Evolutionary conservation across 1,140 invertebrate genomes (phyloP), one percentile per base, ranked within the genome.

Genomic region (Atta cephalotes): DNA sequence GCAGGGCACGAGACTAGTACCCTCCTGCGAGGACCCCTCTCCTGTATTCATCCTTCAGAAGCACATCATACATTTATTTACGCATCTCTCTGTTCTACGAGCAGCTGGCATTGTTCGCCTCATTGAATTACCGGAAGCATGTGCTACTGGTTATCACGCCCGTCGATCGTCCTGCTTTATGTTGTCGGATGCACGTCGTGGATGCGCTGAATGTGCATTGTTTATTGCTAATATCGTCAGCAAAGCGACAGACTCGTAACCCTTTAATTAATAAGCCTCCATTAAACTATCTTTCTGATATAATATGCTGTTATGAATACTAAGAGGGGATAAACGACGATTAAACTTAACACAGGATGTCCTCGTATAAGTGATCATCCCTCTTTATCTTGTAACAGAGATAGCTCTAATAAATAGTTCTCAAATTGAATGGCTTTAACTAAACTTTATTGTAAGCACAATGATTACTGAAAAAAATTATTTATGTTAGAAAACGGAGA

Each of bases 1-100:
- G 12, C 85, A 74, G 77, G 63, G 78, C 74, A 72, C 71, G 53
- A 89, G 70, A 49, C 76, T 88, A 86, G 84, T 45, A 71, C 78
- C 86, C 16, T 84, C 58, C 51, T 66, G 65, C 65, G 72, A 9
- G 62, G 51, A 18, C 63, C 81, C 76, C 88, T 85, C 10, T 70
- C 71, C 72, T 45, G 35, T 80, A 92, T 93, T 94, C 93, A 94
- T 92, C 94, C 92, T 94, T 95, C 94, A 94, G 93, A 94, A 94
- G 93, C 94, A 94, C 94, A 94, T 94, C 94, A 93, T 94, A 94
- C 94, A 94, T 94, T 94, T 94, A 95, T 94, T 95, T 94, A 94
- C 94, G 92, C 93, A 92, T 94, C 92, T 93, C 92, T 94, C 92
- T 93, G 91, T 92, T 93, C 91, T 88, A 85, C 81, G 45, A 65